Conservation (phyloP, 2,888 invertebrate species). For the Drosophila limbata region DNA sequence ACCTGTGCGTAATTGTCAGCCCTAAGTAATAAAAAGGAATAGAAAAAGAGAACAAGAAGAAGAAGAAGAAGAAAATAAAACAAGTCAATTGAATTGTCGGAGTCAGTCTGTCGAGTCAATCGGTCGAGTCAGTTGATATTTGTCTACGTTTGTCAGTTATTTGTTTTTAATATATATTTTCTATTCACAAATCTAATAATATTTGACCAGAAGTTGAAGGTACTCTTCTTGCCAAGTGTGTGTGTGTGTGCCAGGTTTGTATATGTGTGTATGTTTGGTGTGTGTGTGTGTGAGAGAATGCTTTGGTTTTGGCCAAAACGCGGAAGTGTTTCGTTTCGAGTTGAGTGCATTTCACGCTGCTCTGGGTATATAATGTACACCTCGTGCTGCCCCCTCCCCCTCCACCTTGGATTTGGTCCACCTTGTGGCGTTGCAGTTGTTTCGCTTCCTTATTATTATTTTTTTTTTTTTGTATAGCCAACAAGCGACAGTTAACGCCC, state of each 20-base stretch:
- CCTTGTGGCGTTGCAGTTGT: background rate
- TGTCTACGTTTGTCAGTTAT: conserved; percentile 17
- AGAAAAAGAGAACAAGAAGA: background rate
- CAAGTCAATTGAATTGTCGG: conserved; percentile 2
- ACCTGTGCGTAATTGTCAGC: conserved; percentile 23
- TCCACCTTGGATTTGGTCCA: no score
- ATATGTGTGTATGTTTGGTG: conserved; percentile 13
- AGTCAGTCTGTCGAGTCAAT: conserved; percentile 13
- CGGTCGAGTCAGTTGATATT: conserved; percentile 36
- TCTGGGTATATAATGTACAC: conserved; percentile 40
- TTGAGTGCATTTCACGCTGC: conserved; percentile 53
- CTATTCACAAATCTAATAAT: conserved; percentile 11
- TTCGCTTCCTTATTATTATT: background rate
- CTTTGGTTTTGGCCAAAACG: conserved; percentile 28
- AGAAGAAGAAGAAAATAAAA: background rate
- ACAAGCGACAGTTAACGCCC: conserved; percentile 79
- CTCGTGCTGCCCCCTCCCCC: background rate
- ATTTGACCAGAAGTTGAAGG: conserved; percentile 9
- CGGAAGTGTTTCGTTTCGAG: conserved; percentile 50
- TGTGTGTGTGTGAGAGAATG: background rate
- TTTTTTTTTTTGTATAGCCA: conserved; percentile 28
- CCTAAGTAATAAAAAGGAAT: background rate
- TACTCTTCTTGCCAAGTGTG: background rate
- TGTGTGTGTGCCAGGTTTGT: conserved; percentile 14
- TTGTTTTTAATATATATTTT: conserved; percentile 34